Conservation (phyloP, 2,888 invertebrate species). For the Drosophila atripex region DNA sequence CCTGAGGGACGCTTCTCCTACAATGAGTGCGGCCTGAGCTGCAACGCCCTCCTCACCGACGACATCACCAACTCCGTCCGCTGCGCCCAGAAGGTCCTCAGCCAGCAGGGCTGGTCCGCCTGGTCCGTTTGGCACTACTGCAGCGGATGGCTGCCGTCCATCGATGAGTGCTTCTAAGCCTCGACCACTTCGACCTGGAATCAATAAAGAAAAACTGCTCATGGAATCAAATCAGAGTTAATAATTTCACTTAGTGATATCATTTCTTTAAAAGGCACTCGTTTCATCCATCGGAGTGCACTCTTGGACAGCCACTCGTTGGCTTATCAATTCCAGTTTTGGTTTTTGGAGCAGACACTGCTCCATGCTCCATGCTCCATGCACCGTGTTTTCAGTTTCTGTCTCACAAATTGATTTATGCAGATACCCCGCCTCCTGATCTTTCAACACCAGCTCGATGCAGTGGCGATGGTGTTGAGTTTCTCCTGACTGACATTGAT, state of each 20-base stretch:
- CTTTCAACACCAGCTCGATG: slow-evolving; percentile 47
- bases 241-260: not conserved
- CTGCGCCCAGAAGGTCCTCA: slow-evolving; percentile 73
- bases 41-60: slow-evolving; percentile 72
- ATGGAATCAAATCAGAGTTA: not conserved
- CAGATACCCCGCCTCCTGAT: slow-evolving; percentile 58
- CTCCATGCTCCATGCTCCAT: slow-evolving; percentile 42
- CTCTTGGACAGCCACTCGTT: slow-evolving; percentile 35
- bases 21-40: slow-evolving; percentile 66
- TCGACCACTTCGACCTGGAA: slow-evolving; percentile 23
- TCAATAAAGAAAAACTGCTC: slow-evolving; percentile 5
- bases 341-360: slow-evolving; percentile 37
- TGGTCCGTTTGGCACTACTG: slow-evolving; percentile 79
- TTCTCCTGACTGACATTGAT: slow-evolving; percentile 44
- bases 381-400: slow-evolving; percentile 61
- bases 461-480: slow-evolving; percentile 22
- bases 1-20: slow-evolving; percentile 54
- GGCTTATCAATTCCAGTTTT: slow-evolving; percentile 47
- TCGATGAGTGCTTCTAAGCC: slow-evolving; percentile 76
- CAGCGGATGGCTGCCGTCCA: slow-evolving; percentile 66
- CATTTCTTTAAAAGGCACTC: slow-evolving; percentile 3
- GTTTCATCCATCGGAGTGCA: slow-evolving; percentile 24
- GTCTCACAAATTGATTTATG: slow-evolving; percentile 66
- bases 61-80: slow-evolving; percentile 69
- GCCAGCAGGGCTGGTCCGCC: slow-evolving; percentile 78